A percentile compares a stretch with the other conserved stretches of the same genome.
phyloP scores from a whole-genome alignment of 2,797 vertebrate genomes.

The Cichlasoma orientale region DNA sequence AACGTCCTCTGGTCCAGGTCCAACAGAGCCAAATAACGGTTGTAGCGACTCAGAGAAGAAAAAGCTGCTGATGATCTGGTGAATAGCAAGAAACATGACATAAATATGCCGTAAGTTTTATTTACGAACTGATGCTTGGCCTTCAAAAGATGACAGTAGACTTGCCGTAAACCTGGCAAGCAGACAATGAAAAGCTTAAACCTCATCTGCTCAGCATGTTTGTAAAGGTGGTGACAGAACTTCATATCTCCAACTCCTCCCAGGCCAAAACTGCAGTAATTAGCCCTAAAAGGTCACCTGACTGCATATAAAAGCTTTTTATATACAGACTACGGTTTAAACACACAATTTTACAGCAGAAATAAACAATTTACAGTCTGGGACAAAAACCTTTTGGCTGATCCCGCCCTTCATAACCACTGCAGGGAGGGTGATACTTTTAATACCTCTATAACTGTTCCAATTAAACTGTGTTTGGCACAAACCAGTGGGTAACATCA shows the following conservation, averaged over 20 bases:
- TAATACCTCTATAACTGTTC: neutral
- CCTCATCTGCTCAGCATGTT: neutral
- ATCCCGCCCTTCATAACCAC: neutral
- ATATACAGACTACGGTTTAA: neutral
- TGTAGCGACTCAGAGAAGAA: constrained; percentile 84
- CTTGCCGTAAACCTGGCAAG: neutral
- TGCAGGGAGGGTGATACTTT: neutral
- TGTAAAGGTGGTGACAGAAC: neutral
- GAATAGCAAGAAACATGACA: neutral
- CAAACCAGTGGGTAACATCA: neutral
- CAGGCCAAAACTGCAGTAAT: neutral
- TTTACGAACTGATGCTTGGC: neutral
- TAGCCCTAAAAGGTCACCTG: neutral
- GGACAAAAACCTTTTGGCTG: neutral
- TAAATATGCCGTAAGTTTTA: neutral
- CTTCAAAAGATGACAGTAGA: too few relatives aligned
- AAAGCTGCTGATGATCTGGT: constrained; percentile 79
- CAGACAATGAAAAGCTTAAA: neutral
- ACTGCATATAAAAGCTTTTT: neutral
- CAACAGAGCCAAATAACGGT: constrained; percentile 88
- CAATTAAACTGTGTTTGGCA: neutral
- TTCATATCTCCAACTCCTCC: neutral
- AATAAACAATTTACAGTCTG: neutral
- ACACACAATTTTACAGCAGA: neutral
- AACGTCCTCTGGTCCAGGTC: constrained; percentile 91